Evolutionary conservation across 2,113 vertebrate genomes (phyloP), one percentile per base, ranked within the genome.

Genomic region (Nibea albiflora): DNA sequence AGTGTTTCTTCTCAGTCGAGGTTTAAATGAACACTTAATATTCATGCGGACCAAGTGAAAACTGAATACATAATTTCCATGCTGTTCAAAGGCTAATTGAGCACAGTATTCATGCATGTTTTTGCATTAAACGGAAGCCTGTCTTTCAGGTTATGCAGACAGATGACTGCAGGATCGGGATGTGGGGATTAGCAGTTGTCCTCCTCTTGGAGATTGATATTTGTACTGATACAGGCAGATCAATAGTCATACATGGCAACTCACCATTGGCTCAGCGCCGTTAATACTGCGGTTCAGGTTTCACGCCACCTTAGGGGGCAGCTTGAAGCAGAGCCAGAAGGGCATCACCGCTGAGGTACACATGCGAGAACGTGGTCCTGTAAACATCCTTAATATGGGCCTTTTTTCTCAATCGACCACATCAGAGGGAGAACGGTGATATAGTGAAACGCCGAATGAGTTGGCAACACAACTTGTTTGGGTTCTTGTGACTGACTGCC

Each of bases 21-120:
- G 64, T 79, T 83, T 85, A 88, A 89, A 90, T 78, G 66, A 87
- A 90, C 79, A 76, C 66, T 85, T 90, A 90, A 87, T 80, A 90
- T 90, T 89, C 88, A 87, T 88, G 85, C 71, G 56, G 78, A 77
- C 83, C n/a, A 11, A 69, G 39, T 58, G 57, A 82, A 77, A 88
- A 65, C 64, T 70, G 78, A 91, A 86, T 80, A 73, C 52, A 81
- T 86, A 72, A 87, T 77, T 72, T 66, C 35, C 72, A 75, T 60
- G 73, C 86, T 50, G 74, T 71, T 87, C 81, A 87, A 80, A 84
- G 73, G 81, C 81, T 89, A 85, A 81, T 80, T 82, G 76, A 82
- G 85, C 81, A 74, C 46, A 70, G 84, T 80, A 83, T 81, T 78
- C 80, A 42, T 73, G 84, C 79, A 76, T 81, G 79, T 85, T 70